These are phyloP conservation scores for Norana najaformis DNA, from an alignment of 2,888 invertebrate genomes.

Conservation along the genomic window DNA sequence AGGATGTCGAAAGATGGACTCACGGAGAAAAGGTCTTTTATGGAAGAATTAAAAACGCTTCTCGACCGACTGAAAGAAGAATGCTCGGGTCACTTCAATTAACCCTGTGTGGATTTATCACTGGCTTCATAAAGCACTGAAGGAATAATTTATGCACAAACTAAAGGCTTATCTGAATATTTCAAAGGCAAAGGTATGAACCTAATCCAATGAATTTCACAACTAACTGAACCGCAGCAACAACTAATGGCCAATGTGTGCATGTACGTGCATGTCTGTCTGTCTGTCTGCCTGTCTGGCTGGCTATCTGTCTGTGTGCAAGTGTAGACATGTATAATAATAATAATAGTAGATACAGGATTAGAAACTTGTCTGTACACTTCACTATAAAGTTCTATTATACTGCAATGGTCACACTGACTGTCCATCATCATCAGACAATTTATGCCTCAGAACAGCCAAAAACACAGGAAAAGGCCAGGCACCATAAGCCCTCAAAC, in stretches of 20 bases:
- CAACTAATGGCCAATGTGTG: not conserved
- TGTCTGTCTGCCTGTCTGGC: not conserved
- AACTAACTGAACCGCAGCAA: not conserved
- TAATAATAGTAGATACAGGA: not conserved
- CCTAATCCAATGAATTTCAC: not conserved
- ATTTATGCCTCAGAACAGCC: not conserved
- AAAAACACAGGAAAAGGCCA: not conserved
- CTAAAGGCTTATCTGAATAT: not conserved
- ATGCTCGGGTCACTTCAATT: not conserved
- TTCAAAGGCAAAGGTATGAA: not conserved
- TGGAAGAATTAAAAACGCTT: not conserved
- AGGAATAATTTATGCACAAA: not conserved
- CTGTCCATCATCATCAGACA: not conserved
- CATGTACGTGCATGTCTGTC: not conserved
- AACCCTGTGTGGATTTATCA: not conserved
- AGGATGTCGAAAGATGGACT: not conserved
- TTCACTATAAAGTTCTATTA: not conserved
- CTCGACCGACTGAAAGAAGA: too few species aligned
- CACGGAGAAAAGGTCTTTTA: not conserved
- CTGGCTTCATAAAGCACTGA: not conserved
- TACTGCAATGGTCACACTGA: not conserved
- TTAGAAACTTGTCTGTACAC: not conserved
- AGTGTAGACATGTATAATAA: not conserved
- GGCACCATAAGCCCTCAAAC: not conserved
- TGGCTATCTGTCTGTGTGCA: not conserved